Evolutionary conservation across 37 sponge, comb jelly and placozoan species (phyloP), one percentile per base, ranked within the genome.

Genomic region (Aphrocallistes beatrix): DNA sequence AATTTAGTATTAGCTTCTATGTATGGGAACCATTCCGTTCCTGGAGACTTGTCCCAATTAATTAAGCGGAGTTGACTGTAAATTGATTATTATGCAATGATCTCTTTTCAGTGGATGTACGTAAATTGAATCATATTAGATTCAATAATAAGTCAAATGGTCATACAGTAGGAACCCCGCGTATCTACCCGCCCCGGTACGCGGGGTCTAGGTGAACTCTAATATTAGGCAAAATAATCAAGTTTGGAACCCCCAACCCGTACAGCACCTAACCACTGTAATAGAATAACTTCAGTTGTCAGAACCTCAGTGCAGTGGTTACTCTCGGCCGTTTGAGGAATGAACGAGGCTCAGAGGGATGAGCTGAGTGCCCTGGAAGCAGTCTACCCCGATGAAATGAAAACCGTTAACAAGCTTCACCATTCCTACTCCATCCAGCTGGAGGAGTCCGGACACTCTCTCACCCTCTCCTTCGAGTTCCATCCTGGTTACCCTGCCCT

Each of bases 321-420:
- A 47, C 49, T 21, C 49, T 21, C 49, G 17, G 49, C 13, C 17
- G 17, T 17, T 21, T 47, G n/a, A n/a, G 17, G 49, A 47, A 60
- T 60, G 75, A 60, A 60, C n/a, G 75, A 60, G 75, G 75, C 75
- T 32, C 75, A 60, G 75, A 60, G 75, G 34, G 75, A 60, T 19
- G 75, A 60, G 75, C 75, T 60, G 34, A 60, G 75, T 13, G 75
- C 75, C n/a, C 75, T 60, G 34, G 75, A 60, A 13, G 75, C 75
- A 3, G 75, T 60, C 3, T 60, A 60, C 34, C 75, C 75, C 3
- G 75, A 60, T 13, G 75, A 60, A 60, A 19, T 60, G 75, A 60
- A 28, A 32, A 13, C 34, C 75, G 34, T 60, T 32, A 60, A 60
- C 75, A 60, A 60, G 34, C 75, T 13, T 6, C 75, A 60, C 34